Percentiles rank a stretch among this genome's conserved stretches.
Conservation (phyloP, 2,113 vertebrate genomes). For the Suricata suricatta region DNA sequence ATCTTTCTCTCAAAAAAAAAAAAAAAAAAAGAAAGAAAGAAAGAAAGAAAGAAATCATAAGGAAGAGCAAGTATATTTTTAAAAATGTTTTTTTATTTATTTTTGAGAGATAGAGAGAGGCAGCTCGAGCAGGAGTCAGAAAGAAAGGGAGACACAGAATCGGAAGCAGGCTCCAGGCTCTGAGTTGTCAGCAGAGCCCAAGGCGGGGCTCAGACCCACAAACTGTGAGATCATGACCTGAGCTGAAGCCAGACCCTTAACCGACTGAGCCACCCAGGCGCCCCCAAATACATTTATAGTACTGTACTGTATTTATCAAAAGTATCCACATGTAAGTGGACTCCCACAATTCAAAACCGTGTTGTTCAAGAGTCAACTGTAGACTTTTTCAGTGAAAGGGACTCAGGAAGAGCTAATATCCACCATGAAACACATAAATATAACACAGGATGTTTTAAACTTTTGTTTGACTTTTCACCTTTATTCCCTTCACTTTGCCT, state of each 20-base stretch:
- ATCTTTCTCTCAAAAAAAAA: too few species aligned
- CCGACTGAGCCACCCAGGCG: too few species aligned
- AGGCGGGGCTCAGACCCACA: too few species aligned
- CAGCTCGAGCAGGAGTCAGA: too few species aligned
- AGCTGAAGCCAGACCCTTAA: too few species aligned
- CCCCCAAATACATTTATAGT: not conserved
- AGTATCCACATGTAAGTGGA: not conserved
- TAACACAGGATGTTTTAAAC: not conserved
- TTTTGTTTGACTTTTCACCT: slow-evolving; percentile 11
- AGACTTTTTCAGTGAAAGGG: not conserved
- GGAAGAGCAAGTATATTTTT: not conserved
- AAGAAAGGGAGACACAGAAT: too few species aligned
- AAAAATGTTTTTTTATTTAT: too few species aligned
- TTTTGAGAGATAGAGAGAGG: too few species aligned
- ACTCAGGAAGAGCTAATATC: not conserved
- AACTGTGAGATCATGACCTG: too few species aligned
- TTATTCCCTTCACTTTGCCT: not conserved
- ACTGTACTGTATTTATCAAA: not conserved
- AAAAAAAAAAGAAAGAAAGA: too few species aligned
- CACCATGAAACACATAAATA: not conserved
- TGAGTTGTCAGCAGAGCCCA: too few species aligned
- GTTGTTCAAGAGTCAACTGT: not conserved
- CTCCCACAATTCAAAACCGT: not conserved
- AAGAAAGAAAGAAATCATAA: not conserved
- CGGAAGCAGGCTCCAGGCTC: too few species aligned